Evolutionary conservation across 1,140 invertebrate genomes (phyloP), one percentile per base, ranked within the genome.

Genomic region (Drosophila persimilis): DNA sequence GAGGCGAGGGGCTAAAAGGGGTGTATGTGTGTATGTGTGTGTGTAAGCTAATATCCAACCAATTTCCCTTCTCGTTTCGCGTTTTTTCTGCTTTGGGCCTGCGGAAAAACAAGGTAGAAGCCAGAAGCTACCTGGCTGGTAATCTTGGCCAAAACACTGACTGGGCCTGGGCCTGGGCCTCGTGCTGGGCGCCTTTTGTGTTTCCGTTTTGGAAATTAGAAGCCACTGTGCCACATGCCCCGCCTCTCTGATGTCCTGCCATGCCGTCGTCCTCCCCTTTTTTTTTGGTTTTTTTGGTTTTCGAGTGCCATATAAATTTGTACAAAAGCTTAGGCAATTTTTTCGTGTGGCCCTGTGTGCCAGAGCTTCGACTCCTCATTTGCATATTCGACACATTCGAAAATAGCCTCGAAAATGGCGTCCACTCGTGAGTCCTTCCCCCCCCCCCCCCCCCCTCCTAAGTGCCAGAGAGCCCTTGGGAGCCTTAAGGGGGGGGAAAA

Each of bases 121-220:
- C 3, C 3, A 4, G 9, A 39, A 11, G 7, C 41, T 60, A 31
- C 31, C 31, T 9, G 31, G 31, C 64, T 46, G 59, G 43, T 76
- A 20, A 43, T 69, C 51, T 57, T 62, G 59, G 58, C 58, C 50
- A 45, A 53, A 51, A 29, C 35, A 39, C 35, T 67, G 65, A 13
- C 35, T 56, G 62, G 51, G n/a, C 62, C 35, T 9, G 3, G 4
- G 0, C 4, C 35, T 4, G 11, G 11, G 11, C 31, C 29, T 31
- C 8, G 2, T 31, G 31, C 8, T 63, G 31, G 65, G 44, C 43
- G 44, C 83, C 81, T 86, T 85, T 86, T 88, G 81, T 86, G 85
- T 88, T 86, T 86, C 81, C 81, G 81, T 60, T 75, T 85, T 86
- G 66, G 78, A 85, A 85, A 85, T 85, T 85, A 80, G 81, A 81